These are phyloP conservation scores for Heloderma charlesbogerti DNA, from an alignment of 2,113 vertebrate genomes.

Conservation along the genomic window DNA sequence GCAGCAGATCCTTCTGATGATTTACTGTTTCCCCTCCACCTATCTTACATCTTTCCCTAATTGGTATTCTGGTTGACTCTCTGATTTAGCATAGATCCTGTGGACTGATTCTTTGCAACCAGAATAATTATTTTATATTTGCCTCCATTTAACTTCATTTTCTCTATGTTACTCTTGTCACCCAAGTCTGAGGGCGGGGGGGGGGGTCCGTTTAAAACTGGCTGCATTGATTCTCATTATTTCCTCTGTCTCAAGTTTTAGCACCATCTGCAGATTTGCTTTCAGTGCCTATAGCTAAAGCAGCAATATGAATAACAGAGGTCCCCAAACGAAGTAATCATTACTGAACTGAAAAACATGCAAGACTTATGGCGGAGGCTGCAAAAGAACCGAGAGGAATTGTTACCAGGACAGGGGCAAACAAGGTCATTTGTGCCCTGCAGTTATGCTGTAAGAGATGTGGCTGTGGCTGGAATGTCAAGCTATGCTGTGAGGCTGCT, in stretches of 20 bases:
- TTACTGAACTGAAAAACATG: constrained; percentile 31
- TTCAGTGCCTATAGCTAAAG: constrained; percentile 28
- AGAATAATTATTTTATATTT: constrained; percentile 53
- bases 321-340: constrained; percentile 52
- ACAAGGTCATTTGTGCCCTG: constrained; percentile 35
- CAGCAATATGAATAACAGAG: constrained; percentile 26
- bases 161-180: constrained; percentile 3
- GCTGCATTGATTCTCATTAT: constrained; percentile 44
- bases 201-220: constrained; percentile 29
- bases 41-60: constrained; percentile 13
- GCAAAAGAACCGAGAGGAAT: neutral
- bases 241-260: constrained; percentile 49
- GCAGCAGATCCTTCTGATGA: constrained; percentile 12
- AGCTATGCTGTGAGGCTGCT: constrained; percentile 1
- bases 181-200: neutral
- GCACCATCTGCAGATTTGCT: constrained; percentile 50
- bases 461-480: constrained; percentile 12
- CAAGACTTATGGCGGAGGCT: neutral
- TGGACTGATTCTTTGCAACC: constrained; percentile 25
- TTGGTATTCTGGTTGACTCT: constrained; percentile 24
- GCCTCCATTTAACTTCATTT: constrained; percentile 43
- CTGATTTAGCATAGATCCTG: constrained; percentile 32
- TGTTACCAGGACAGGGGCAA: neutral
- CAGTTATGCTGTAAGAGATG: constrained; percentile 19
- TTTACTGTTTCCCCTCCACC: neutral